Evolutionary conservation across 2,888 invertebrate species (phyloP), one percentile per base, ranked within the genome.

Genomic region (Agonopterix subpropinquella): DNA sequence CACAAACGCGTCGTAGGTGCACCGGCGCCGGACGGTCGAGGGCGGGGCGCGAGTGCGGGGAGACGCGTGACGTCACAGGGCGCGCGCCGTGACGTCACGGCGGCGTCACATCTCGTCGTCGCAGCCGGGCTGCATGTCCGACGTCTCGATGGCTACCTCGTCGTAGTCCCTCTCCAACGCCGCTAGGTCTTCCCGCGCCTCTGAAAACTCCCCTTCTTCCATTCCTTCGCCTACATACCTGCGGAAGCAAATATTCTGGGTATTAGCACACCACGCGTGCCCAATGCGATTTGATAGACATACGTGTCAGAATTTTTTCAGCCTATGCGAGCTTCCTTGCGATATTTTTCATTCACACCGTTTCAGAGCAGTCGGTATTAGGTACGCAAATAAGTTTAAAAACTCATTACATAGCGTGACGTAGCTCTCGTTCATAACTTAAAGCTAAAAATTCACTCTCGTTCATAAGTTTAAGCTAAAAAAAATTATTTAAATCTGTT

Each of bases 151-250:
- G 52, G 92, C 93, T 11, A 94, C 94, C 72, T 94, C 94, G 62
- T 93, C 92, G 75, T 94, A 94, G 67, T 94, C 94, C 61, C 92
- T 89, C 75, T 94, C 94, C 3, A 94, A 81, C 15, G 92, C 91
- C 47, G 91, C 93, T 56, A 95, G 84, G 79, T 95, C 94, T 70
- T 95, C 95, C 28, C 95, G 89, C 15, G 95, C 95, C 73, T 95
- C 95, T 7, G 92, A 90, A 80, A 95, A 95, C 77, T 95, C 95
- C 0, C 94, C 95, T 73, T 94, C 94, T 68, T 94, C 94, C 94
- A 95, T 95, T 49, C 95, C 95, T 75, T 95, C 94, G 43, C 93
- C 94, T 43, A 92, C 93, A 77, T 93, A 96, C 96, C 94, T 90
- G 72, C 4, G 9, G 18, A 11, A 18, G 4, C 11, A 42, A 42